Percentiles rank a stretch among this genome's conserved stretches.
phyloP scores from a whole-genome alignment of 2,797 vertebrate species.

The Clarias laeviceps region DNA sequence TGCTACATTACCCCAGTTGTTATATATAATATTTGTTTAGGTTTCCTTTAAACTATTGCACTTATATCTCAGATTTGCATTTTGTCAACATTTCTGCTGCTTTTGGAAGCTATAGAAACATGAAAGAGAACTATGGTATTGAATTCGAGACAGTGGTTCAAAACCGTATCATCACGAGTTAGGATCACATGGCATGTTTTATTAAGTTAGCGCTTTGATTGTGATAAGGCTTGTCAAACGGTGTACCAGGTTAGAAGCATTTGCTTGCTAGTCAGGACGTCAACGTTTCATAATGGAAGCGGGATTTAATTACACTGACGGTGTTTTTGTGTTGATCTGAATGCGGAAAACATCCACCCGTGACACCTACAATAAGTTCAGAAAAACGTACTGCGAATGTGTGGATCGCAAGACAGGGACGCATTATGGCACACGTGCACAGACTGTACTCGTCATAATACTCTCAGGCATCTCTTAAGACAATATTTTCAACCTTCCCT shows the following conservation, averaged over 20 bases:
- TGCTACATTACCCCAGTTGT: background rate
- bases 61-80: background rate
- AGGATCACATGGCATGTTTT: constrained; percentile 19
- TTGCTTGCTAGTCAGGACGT: background rate
- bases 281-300: background rate
- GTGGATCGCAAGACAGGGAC: background rate
- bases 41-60: background rate
- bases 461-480: background rate
- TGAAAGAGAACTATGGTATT: constrained; percentile 10
- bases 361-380: background rate
- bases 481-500: background rate
- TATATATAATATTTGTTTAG: background rate
- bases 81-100: background rate
- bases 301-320: background rate
- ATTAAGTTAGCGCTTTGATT: constrained; percentile 35
- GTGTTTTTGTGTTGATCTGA: background rate
- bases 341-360: background rate
- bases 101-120: background rate
- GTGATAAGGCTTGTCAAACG: background rate
- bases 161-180: constrained; percentile 27
- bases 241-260: background rate
- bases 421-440: background rate
- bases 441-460: background rate
- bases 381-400: background rate
- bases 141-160: constrained; percentile 46